A percentile compares a stretch with the other conserved stretches of the same genome.
Conservation (phyloP, 2,113 vertebrate species). For the Misgurnus anguillicaudatus region DNA sequence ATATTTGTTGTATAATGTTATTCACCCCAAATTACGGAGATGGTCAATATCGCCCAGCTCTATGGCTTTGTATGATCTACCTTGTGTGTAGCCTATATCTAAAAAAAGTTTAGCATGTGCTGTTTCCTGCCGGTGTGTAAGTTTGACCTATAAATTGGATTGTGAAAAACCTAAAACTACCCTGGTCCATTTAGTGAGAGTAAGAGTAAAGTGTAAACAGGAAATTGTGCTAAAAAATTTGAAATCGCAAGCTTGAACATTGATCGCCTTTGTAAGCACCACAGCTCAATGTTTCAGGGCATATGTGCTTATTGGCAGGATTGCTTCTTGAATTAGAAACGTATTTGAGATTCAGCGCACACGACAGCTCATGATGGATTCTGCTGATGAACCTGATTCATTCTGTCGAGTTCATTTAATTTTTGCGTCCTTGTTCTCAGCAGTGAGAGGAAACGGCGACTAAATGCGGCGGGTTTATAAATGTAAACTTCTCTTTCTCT, state of each 20-base stretch:
- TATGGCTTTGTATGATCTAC: no score
- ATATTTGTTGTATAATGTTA: no score
- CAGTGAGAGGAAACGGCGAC: conserved; percentile 9
- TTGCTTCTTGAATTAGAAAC: background rate
- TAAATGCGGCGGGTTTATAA: conserved; percentile 15
- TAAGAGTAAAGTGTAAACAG: no score
- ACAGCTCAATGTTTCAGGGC: background rate
- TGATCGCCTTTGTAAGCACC: background rate
- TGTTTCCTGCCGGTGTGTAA: no score
- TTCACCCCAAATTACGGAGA: no score
- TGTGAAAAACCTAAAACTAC: no score
- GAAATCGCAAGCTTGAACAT: background rate
- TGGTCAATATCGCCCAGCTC: no score
- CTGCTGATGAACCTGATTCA: conserved; percentile 30
- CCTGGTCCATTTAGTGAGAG: no score
- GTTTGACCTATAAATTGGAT: no score
- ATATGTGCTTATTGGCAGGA: background rate
- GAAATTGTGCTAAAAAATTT: no score
- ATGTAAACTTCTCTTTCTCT: background rate
- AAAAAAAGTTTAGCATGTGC: no score
- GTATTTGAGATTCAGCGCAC: conserved; percentile 17
- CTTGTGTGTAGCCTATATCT: no score
- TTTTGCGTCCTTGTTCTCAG: background rate
- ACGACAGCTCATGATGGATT: background rate
- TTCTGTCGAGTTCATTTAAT: conserved; percentile 27